Conservation (phyloP, 1,140 invertebrate species). For the Vanessa tameamea region DNA sequence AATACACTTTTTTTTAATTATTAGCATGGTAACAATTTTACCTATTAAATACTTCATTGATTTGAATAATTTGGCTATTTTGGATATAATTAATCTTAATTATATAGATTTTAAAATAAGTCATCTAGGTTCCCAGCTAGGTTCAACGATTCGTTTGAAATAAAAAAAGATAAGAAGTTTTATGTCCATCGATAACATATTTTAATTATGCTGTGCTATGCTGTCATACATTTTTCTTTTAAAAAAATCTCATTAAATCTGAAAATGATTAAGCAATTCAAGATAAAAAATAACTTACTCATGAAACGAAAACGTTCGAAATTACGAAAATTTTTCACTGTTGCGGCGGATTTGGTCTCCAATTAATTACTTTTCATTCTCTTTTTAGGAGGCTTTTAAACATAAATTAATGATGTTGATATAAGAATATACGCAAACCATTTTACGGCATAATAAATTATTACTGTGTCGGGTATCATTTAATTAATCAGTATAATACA, state of each 20-base stretch:
- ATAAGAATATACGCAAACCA: constrained; percentile 45
- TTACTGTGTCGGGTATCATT: constrained; percentile 53
- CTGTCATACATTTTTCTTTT: not conserved
- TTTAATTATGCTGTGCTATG: not conserved
- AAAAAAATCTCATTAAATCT: not conserved
- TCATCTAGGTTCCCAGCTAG: too few species aligned
- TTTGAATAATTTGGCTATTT: too few species aligned
- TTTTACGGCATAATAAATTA: constrained; percentile 51
- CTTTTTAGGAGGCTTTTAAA: constrained; percentile 12
- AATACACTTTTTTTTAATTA: too few species aligned
- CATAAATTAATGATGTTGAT: constrained; percentile 46
- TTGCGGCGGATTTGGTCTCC: not conserved
- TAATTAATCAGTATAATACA: constrained; percentile 61
- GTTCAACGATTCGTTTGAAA: too few species aligned
- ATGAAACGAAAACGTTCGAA: constrained; percentile 11
- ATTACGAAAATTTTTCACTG: constrained; percentile 19
- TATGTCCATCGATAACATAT: too few species aligned
- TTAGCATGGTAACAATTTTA: too few species aligned
- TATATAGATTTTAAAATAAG: too few species aligned
- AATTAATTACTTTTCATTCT: constrained; percentile 7
- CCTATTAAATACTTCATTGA: too few species aligned
- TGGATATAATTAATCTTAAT: too few species aligned
- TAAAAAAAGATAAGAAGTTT: too few species aligned
- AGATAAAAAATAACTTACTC: constrained; percentile 9
- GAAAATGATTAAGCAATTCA: constrained; percentile 19